These are phyloP conservation scores for mouse (Mus musculus) DNA, from an alignment of 2,113 vertebrate genomes.

Conservation along the genomic window DNA sequence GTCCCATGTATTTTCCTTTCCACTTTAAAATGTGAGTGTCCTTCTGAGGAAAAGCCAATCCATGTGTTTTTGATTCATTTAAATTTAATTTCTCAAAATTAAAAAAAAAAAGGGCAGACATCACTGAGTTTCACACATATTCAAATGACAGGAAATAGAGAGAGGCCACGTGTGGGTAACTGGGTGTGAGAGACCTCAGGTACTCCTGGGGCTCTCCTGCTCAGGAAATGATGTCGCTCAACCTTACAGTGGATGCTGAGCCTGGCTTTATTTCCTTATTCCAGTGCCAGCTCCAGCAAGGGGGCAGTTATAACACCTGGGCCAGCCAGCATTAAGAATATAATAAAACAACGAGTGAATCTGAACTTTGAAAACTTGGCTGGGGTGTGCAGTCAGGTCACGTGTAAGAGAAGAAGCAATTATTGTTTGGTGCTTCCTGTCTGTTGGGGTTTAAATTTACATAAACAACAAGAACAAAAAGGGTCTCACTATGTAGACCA, in stretches of 20 bases:
- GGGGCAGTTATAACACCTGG: background rate
- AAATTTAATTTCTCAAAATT: conserved; percentile 52
- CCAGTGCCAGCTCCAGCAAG: background rate
- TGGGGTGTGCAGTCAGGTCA: background rate
- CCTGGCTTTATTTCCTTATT: conserved; percentile 4
- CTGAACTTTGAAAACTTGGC: background rate
- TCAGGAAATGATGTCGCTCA: background rate
- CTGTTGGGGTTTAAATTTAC: background rate
- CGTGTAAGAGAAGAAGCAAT: background rate
- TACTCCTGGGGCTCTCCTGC: background rate
- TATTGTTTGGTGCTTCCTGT: background rate
- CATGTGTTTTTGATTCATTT: conserved; percentile 62
- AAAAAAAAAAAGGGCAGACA: background rate
- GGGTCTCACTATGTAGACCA: background rate
- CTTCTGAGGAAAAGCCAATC: conserved; percentile 40
- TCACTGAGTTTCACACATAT: conserved; percentile 46
- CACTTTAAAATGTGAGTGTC: conserved; percentile 40
- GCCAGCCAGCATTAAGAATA: background rate
- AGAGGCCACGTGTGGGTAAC: background rate
- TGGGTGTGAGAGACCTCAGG: background rate
- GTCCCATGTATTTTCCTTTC: conserved; percentile 11
- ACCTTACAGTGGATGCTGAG: background rate
- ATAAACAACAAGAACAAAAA: background rate
- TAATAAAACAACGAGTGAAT: background rate
- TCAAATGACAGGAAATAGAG: conserved; percentile 43